Percentiles rank a stretch among this genome's conserved stretches.
Conservation (phyloP, 1,140 invertebrate genomes). For the Wiebesia pumilae region DNA sequence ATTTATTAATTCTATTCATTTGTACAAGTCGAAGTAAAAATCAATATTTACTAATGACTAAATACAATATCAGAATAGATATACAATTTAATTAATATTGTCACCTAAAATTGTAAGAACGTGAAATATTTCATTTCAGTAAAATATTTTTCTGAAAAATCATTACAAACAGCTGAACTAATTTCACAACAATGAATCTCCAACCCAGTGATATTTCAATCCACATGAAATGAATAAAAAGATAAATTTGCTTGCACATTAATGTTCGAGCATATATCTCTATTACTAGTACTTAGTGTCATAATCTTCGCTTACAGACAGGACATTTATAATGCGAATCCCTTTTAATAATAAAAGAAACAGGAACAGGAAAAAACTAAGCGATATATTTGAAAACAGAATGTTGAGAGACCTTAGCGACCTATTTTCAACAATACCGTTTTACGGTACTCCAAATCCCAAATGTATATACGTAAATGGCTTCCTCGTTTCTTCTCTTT, state of each 20-base stretch:
- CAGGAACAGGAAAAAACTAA: not conserved
- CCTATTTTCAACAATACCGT: not conserved
- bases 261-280: slow-evolving; percentile 19
- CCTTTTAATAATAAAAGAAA: slow-evolving; percentile 8
- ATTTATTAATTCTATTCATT: too few species aligned
- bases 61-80: not conserved
- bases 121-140: too few species aligned
- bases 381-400: slow-evolving; percentile 4
- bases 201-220: not conserved
- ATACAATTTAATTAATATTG: not conserved
- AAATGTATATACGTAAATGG: not conserved
- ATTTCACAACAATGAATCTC: not conserved
- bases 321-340: slow-evolving; percentile 13
- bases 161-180: not conserved
- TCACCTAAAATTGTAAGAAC: not conserved
- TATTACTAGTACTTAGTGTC: slow-evolving; percentile 47
- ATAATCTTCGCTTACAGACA: slow-evolving; percentile 37
- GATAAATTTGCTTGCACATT: not conserved
- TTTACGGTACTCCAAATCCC: not conserved
- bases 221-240: not conserved
- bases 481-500: not conserved
- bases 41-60: too few species aligned
- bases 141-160: not conserved
- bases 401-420: not conserved
- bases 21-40: too few species aligned